Evolutionary conservation across 1,140 invertebrate genomes (phyloP), one percentile per base, ranked within the genome.

Genomic region (Neodiprion lecontei): DNA sequence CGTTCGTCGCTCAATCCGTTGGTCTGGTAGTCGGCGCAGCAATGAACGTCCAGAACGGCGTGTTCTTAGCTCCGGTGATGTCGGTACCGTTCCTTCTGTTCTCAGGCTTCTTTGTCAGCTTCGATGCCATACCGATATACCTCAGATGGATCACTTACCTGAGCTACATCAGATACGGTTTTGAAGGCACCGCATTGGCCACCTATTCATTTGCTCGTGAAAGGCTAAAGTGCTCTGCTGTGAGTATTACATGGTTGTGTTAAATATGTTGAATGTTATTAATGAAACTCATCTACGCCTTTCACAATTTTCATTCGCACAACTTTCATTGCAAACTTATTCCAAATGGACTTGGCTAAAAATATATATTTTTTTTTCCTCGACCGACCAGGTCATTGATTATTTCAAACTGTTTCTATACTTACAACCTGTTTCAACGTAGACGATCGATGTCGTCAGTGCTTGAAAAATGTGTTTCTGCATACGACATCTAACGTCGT

Each of bases 41-140:
- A 8, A 97, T 97, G 92, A 96, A 96, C 79, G 95, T 97, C 12
- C 91, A 97, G 92, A 97, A 97, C 83, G 97, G 97, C 17, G 97
- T 99, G 67, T 99, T 98, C 88, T 89, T 99, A 67, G 98, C 97
- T 10, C 97, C 98, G 1, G 96, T 99, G 7, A 96, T 96, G 92
- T 96, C 96, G 1, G 98, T 98, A 75, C 97, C 96, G 23, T 96
- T 99, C 88, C 90, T 99, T 12, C 89, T 99, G 12, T 99, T 97
- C 90, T 96, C 95, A 70, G 98, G 97, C 11, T 99, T 99, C 92
- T 99, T 99, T 88, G 97, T 99, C 21, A 98, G 96, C 75, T 97
- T 99, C 86, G 96, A 98, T 82, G 97, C 97, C 0, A 99, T 99
- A 79, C 98, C 98, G 0, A 92, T 95, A 5, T 99, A 98, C 84